Conservation (phyloP, 2,113 vertebrate genomes). For the Columbina picui region DNA sequence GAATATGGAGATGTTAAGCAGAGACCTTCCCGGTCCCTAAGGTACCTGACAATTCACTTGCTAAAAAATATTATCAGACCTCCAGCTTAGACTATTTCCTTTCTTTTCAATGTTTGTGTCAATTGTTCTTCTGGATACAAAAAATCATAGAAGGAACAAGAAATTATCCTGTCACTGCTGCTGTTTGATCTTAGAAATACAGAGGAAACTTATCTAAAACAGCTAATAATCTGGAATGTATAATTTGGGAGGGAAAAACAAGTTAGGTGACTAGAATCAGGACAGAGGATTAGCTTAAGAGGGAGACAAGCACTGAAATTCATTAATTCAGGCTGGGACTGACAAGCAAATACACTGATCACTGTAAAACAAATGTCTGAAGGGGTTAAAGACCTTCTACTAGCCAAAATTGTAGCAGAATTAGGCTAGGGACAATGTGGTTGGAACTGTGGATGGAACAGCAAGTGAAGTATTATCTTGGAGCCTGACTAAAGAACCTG, state of each 20-base stretch:
- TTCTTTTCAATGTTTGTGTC: neutral
- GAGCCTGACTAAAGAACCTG: neutral
- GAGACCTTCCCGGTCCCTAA: neutral
- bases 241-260: neutral
- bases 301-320: neutral
- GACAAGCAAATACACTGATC: neutral
- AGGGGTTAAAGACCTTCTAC: neutral
- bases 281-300: neutral
- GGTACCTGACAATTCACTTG: neutral
- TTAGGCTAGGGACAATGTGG: neutral
- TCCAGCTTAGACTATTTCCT: neutral
- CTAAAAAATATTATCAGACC: neutral
- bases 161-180: neutral
- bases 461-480: neutral
- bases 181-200: neutral
- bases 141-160: neutral
- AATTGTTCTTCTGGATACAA: neutral
- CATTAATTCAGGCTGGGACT: rapidly evolving
- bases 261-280: neutral
- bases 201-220: neutral
- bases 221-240: neutral
- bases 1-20: neutral
- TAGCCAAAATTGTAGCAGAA: neutral
- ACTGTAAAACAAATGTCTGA: neutral
- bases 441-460: neutral